Evolutionary conservation across 1,140 invertebrate genomes (phyloP), one percentile per base, ranked within the genome.

Genomic region (Glomeris maerens): DNA sequence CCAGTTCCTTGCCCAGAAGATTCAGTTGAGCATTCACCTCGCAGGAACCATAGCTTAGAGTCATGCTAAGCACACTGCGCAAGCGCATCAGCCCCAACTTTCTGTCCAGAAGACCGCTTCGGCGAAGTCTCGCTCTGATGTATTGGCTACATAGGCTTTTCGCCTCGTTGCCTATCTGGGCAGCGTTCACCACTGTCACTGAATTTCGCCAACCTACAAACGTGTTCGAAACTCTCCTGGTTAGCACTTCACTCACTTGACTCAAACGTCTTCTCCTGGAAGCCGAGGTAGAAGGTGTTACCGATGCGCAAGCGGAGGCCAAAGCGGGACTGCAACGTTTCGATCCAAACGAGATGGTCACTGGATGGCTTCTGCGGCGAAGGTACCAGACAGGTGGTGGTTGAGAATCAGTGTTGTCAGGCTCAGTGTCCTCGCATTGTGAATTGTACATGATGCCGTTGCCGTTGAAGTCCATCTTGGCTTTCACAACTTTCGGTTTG

Each of bases 51-150:
- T 64, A 65, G 22, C 27, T 41, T 27, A 27, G 38, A 0, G 64
- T 62, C 20, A 74, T 59, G 27, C 76, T 70, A 13, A 78, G 70
- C 2, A 74, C 71, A 49, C 75, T 78, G 29, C 78, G 63, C 47
- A 81, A 68, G 27, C 79, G 64, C 50, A 79, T 78, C 7, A 83
- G 61, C 0, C 79, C 79, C n/a, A 81, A 62, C 61, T 81, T 82
- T 39, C 76, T 75, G 45, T 78, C 76, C 39, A 79, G 76, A 21
- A 80, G 67, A 1, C 78, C 76, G 0, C 76, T 74, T 25, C 79
- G 65, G 54, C 79, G 77, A 17, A 83, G 58, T 1, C 79, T 72
- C 28, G 69, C 71, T 22, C 78, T 72, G 26, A 83, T 75, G 55
- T 81, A 81, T 40, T 78, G 76, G 1, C 72, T 72, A 57, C 78